Evolutionary conservation across 2,113 vertebrate species (phyloP).

Genomic region (Gorsachius goisagi): DNA sequence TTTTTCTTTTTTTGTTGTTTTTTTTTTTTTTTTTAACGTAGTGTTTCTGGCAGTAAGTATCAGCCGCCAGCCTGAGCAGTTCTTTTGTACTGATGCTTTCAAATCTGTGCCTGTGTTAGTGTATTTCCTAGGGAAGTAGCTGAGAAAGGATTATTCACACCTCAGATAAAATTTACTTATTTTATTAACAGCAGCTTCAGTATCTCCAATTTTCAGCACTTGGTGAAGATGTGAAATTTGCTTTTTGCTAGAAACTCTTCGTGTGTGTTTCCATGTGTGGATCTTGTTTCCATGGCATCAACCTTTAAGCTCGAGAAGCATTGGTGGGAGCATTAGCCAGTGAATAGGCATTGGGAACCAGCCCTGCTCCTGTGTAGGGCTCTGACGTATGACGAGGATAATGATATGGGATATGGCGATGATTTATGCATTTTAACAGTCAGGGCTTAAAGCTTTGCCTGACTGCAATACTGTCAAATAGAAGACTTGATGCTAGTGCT

Average conservation of each 20-base stretch:
- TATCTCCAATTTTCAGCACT: not conserved
- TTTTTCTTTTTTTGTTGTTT: not conserved
- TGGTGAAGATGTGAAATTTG: not conserved
- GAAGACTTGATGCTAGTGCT: not conserved
- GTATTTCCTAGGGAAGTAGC: not conserved
- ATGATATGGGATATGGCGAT: not conserved
- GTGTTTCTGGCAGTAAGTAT: not conserved
- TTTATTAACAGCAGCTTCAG: not conserved
- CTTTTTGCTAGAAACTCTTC: not conserved
- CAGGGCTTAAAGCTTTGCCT: not conserved
- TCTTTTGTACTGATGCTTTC: not conserved
- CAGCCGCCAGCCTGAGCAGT: not conserved
- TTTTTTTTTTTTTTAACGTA: not conserved
- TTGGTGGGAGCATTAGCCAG: not conserved
- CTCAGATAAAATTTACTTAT: not conserved
- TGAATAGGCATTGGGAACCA: not conserved
- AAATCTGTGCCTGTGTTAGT: not conserved
- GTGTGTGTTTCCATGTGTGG: not conserved
- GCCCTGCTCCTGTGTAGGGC: not conserved
- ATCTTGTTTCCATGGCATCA: slow-evolving; percentile 64
- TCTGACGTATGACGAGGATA: not conserved
- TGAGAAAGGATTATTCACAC: not conserved
- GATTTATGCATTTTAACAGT: not conserved
- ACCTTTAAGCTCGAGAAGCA: not conserved
- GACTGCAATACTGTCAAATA: not conserved